A percentile compares a stretch with the other conserved stretches of the same genome.
phyloP scores from a whole-genome alignment of 2,888 invertebrate species.

The Pachydiplax longipennis region DNA sequence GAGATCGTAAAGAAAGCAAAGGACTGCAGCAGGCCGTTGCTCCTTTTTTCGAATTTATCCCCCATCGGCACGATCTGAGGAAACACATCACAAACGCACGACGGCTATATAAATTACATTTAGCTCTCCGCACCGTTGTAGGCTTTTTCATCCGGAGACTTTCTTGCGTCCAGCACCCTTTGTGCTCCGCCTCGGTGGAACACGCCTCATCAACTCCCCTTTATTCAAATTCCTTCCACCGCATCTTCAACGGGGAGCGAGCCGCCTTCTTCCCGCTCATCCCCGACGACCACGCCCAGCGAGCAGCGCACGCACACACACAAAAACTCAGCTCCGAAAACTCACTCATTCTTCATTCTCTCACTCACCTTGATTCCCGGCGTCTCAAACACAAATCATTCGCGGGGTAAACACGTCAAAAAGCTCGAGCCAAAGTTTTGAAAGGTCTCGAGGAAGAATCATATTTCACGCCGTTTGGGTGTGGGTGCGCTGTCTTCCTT shows the following conservation, averaged over 20 bases:
- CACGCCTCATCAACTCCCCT: neutral
- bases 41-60: neutral
- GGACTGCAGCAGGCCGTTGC: too few species aligned
- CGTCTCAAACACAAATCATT: slow-evolving; percentile 32
- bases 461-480: slow-evolving; percentile 35
- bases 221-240: neutral
- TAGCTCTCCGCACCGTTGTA: neutral
- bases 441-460: slow-evolving; percentile 26
- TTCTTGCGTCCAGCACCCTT: neutral
- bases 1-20: too few species aligned
- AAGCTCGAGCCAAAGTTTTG: slow-evolving; percentile 24
- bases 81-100: neutral
- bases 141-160: neutral
- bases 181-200: neutral
- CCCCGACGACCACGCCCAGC: neutral
- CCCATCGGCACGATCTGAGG: neutral
- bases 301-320: neutral
- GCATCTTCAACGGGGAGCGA: neutral
- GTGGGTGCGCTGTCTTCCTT: neutral
- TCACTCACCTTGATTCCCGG: slow-evolving; percentile 35
- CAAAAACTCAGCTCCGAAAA: slow-evolving; percentile 4
- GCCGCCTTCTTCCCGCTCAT: neutral
- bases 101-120: neutral
- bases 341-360: slow-evolving; percentile 31
- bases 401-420: slow-evolving; percentile 35